Conservation (phyloP, 1,140 invertebrate species). For the Cyphomyrmex costatus region DNA sequence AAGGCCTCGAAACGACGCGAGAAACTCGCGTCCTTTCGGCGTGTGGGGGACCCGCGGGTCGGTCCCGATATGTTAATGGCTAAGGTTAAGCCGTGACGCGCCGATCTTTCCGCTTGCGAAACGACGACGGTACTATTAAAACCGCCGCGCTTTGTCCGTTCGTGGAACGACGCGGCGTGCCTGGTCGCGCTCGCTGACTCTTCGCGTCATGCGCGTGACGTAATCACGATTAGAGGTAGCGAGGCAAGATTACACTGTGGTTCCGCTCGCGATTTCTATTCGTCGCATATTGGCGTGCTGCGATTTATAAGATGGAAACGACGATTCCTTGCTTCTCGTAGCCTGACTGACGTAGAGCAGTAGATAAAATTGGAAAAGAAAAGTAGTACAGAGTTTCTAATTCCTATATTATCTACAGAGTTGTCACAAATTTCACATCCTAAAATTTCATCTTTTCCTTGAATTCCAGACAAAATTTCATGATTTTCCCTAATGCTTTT, state of each 20-base stretch:
- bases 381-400: neutral
- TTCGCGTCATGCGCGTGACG: conserved; percentile 44
- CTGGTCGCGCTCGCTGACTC: conserved; percentile 27
- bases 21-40: conserved; percentile 70
- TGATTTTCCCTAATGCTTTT: no score
- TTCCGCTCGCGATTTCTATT: conserved; percentile 51
- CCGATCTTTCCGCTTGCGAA: conserved; percentile 47
- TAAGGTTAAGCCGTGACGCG: conserved; percentile 47
- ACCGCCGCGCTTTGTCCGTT: conserved; percentile 31
- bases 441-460: no score
- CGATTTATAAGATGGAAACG: neutral
- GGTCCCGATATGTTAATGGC: conserved; percentile 47
- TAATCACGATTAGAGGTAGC: conserved; percentile 42
- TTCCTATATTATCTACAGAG: no score
- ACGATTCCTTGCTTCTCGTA: neutral
- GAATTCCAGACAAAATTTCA: no score
- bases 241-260: conserved; percentile 29
- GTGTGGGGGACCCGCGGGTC: conserved; percentile 48
- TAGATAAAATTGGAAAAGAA: no score
- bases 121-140: conserved; percentile 34
- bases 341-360: neutral
- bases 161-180: neutral
- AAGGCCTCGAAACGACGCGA: conserved; percentile 67
- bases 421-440: no score
- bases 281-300: neutral